These are phyloP conservation scores for Hermatobates lingyangjiaoensis DNA, from an alignment of 1,140 invertebrate species.

Conservation along the genomic window DNA sequence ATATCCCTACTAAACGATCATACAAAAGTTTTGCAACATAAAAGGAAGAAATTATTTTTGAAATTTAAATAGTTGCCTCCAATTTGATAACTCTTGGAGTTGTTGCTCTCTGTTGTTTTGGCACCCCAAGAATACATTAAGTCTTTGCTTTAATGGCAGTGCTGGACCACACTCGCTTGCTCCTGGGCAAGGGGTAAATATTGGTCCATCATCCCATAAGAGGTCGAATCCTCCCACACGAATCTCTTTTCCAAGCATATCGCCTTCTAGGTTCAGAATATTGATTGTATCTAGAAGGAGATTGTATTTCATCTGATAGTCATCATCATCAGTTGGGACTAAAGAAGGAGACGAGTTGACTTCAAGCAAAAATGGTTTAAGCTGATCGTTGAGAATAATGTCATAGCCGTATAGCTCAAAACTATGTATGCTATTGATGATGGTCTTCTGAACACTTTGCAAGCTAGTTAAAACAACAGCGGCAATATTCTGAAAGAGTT, in stretches of 20 bases:
- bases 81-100: no score
- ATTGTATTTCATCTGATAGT: slow-evolving; percentile 28
- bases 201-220: slow-evolving; percentile 36
- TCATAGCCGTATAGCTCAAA: slow-evolving; percentile 48
- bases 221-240: slow-evolving; percentile 38
- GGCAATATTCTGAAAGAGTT: slow-evolving; percentile 32
- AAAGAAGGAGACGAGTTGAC: slow-evolving; percentile 43
- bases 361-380: slow-evolving; percentile 41
- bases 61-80: no score
- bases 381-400: slow-evolving; percentile 34
- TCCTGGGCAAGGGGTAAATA: slow-evolving; percentile 17
- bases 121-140: not conserved
- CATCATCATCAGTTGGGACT: slow-evolving; percentile 35
- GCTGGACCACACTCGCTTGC: slow-evolving; percentile 7
- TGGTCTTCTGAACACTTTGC: slow-evolving; percentile 27
- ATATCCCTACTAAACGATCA: no score
- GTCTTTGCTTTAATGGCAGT: not conserved
- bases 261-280: slow-evolving; percentile 25
- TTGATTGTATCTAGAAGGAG: slow-evolving; percentile 26
- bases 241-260: slow-evolving; percentile 31
- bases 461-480: slow-evolving; percentile 34
- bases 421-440: slow-evolving; percentile 28
- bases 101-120: no score
- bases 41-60: no score
- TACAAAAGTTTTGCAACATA: no score